These are phyloP conservation scores for Apistogramma diplotaenia DNA, from an alignment of 2,113 vertebrate species.

Conservation along the genomic window DNA sequence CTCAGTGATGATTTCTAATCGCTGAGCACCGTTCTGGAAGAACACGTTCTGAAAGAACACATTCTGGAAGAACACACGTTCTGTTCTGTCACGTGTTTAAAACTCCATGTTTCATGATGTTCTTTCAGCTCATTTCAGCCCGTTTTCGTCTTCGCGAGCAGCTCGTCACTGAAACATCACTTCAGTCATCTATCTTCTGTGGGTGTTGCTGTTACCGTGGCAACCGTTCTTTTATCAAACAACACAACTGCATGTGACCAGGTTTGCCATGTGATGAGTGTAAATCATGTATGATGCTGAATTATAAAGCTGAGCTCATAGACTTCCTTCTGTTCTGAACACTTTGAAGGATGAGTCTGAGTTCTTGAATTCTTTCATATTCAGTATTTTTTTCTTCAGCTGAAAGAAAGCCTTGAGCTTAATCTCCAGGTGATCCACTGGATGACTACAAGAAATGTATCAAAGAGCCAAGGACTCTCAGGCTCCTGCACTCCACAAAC, in stretches of 20 bases:
- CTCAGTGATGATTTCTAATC: background rate
- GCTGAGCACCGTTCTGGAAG: background rate
- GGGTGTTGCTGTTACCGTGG: slow-evolving; percentile 9
- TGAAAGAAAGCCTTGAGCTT: background rate
- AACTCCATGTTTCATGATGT: background rate
- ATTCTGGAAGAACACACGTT: background rate
- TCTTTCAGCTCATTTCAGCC: background rate
- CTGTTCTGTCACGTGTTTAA: background rate
- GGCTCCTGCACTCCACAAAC: background rate
- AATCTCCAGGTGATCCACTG: fast-evolving
- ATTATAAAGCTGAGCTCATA: background rate
- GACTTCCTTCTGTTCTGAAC: background rate
- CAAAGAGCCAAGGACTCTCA: background rate
- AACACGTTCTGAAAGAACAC: background rate
- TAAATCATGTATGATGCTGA: background rate
- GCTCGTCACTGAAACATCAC: background rate
- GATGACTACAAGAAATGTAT: background rate
- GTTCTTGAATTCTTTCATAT: background rate
- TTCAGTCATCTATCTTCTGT: background rate
- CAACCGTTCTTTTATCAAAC: slow-evolving; percentile 8
- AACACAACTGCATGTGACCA: background rate
- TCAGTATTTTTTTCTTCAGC: background rate
- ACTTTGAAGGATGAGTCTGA: background rate
- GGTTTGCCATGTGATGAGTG: background rate
- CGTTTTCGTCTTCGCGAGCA: background rate